Base-by-base conservation (phyloP, 2,113 vertebrate genomes). In the Motacilla tschutschensis region DNA sequence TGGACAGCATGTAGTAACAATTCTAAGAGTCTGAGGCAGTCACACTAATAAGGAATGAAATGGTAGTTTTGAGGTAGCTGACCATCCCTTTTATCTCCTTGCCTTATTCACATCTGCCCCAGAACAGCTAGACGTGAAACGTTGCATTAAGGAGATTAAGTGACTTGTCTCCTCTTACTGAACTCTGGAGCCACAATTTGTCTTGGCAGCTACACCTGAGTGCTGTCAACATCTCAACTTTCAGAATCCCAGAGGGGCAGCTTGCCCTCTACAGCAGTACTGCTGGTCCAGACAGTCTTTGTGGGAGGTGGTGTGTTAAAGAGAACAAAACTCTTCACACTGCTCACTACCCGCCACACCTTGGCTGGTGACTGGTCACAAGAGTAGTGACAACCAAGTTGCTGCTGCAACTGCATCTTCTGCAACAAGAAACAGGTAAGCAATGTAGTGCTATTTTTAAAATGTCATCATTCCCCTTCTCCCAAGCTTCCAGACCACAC, bases 311-410 rank as follows among this genome's bases (percentile, higher is more conserved):
- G 5, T 41, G n/a, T 41, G 14, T 35, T 47, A 47, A 62, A 47
- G 11, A 19, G 24, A 79, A 13, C 4, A 71, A 50, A 82, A 33
- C 17, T 35, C 29, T 65, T 71, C 7, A n/a, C 28, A 28, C 7
- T 1, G 0, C 44, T 11, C 2, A 3, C 5, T 18, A 28, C 33
- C 12, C 10, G 18, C 10, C 17, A 29, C 9, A 15, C 1, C 1
- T 3, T 33, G 19, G 17, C 26, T 48, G 57, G 5, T 62, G 43
- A 31, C 20, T 25, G 31, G 17, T 67, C 24, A 66, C 28, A 62
- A 47, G 28, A 48, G 28, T 7, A 41, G 29, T 74, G 20, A 81
- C 9, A 59, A 28, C 17, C 10, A 50, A 31, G 19, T 43, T 81
- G 14, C 4, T 83, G 8, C 21, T 35, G 65, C 29, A 69, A 36